These are phyloP conservation scores for Pristionchus arcanus DNA, from an alignment of 2,888 invertebrate species.

Conservation along the genomic window DNA sequence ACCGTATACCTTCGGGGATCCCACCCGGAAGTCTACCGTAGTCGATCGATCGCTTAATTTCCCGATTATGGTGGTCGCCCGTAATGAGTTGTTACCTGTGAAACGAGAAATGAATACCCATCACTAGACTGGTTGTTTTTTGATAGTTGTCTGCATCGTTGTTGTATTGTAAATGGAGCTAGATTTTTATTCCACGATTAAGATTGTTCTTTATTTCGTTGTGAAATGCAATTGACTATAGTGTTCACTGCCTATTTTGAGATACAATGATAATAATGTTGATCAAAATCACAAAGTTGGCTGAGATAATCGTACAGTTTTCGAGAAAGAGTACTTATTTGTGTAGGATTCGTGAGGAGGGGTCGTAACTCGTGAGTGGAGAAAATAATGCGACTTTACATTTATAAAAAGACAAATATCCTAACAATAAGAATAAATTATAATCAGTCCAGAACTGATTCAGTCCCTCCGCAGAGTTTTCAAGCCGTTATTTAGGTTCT, in stretches of 20 bases:
- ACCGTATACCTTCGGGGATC: slow-evolving; percentile 24
- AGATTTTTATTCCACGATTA: background rate
- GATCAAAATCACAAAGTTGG: background rate
- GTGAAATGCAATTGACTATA: background rate
- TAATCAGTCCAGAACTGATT: too few species aligned
- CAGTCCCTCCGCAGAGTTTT: too few species aligned
- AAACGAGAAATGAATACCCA: slow-evolving; percentile 10
- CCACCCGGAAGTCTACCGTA: slow-evolving; percentile 16
- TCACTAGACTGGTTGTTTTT: slow-evolving; percentile 8
- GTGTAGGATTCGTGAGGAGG: too few species aligned
- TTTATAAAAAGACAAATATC: too few species aligned
- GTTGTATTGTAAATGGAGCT: slow-evolving; percentile 14
- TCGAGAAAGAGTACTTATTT: background rate
- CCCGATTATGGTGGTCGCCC: background rate
- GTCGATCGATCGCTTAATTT: background rate
- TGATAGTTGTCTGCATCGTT: slow-evolving; percentile 25
- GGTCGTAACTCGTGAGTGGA: too few species aligned
- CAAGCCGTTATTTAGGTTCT: too few species aligned
- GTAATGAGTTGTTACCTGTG: slow-evolving; percentile 4
- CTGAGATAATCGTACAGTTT: background rate
- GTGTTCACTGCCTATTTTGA: slow-evolving; percentile 39
- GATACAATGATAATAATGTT: background rate
- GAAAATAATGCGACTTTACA: too few species aligned
- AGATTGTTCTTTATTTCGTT: slow-evolving; percentile 12
- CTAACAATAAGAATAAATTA: too few species aligned